These are phyloP conservation scores for Nomada fucata DNA, from an alignment of 2,888 invertebrate species.

Conservation along the genomic window DNA sequence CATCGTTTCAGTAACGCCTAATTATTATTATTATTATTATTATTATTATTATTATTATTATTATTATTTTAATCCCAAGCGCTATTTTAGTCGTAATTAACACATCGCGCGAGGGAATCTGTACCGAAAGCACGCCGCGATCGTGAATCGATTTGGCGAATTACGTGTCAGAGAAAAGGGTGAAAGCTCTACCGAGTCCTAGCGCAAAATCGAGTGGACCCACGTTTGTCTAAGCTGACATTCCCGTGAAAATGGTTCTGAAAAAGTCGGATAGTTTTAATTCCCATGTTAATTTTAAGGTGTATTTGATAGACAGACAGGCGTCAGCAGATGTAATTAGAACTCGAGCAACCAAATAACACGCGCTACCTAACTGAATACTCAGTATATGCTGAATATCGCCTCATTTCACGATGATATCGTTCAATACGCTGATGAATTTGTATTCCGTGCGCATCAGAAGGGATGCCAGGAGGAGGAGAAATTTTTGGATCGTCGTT, in stretches of 20 bases:
- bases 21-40: conserved; percentile 49
- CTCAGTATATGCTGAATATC: conserved; percentile 17
- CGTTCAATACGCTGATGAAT: not conserved
- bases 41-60: conserved; percentile 52
- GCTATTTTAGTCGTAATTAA: conserved; percentile 33
- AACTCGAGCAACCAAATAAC: conserved; percentile 65
- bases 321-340: conserved; percentile 42
- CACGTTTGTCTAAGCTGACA: conserved; percentile 50
- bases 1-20: conserved; percentile 52
- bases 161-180: not conserved
- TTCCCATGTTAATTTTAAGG: conserved; percentile 48
- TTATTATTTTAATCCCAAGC: conserved; percentile 50
- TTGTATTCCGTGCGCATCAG: conserved; percentile 29
- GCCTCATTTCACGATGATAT: conserved; percentile 25
- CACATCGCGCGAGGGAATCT: conserved; percentile 40
- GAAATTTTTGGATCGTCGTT: conserved; percentile 24
- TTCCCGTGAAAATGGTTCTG: conserved; percentile 58
- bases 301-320: conserved; percentile 28
- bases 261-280: conserved; percentile 38
- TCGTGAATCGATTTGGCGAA: conserved; percentile 7
- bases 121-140: not conserved
- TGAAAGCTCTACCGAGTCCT: not conserved
- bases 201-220: conserved; percentile 11
- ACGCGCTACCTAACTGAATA: conserved; percentile 58
- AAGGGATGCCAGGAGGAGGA: not conserved